A percentile compares a stretch with the other conserved stretches of the same genome.
These are phyloP conservation scores for Anolis carolinensis DNA, from an alignment of 2,113 vertebrate species.

Conservation along the genomic window DNA sequence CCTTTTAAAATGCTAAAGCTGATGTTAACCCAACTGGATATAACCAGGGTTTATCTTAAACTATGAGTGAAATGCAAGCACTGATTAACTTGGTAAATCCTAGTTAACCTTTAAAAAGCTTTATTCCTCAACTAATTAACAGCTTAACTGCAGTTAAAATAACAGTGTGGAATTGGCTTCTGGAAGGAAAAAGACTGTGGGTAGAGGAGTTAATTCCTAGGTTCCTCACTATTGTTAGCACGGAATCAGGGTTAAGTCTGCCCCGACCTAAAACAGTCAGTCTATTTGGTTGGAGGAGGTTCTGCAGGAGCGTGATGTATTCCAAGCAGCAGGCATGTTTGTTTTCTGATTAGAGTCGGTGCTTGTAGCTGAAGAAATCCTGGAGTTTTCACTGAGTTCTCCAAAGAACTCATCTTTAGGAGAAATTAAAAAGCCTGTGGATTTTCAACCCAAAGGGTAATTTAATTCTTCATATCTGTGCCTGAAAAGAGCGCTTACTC, in stretches of 20 bases:
- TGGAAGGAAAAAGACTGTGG: no score
- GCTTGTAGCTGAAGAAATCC: slow-evolving; percentile 21
- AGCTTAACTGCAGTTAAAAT: no score
- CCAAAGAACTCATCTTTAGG: slow-evolving; percentile 18
- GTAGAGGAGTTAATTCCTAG: no score
- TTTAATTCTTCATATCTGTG: slow-evolving; percentile 13
- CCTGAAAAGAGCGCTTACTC: slow-evolving; percentile 37
- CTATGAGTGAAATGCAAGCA: no score
- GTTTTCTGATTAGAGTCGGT: slow-evolving; percentile 2
- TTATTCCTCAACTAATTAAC: no score
- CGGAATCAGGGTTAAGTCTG: background rate
- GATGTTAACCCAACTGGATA: background rate
- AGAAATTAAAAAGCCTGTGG: slow-evolving; percentile 29
- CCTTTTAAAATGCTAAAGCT: background rate
- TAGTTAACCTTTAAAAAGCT: no score
- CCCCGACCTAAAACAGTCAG: background rate
- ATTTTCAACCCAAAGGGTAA: background rate
- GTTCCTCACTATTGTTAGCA: background rate
- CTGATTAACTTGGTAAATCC: no score
- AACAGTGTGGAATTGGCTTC: no score
- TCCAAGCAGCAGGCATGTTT: slow-evolving; percentile 2
- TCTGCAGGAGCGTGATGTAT: background rate
- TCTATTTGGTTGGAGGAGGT: background rate
- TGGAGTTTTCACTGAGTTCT: slow-evolving; percentile 9
- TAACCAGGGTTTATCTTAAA: background rate